Evolutionary conservation across 2,113 vertebrate species (phyloP).

Genomic region (Cygnus buccinator): DNA sequence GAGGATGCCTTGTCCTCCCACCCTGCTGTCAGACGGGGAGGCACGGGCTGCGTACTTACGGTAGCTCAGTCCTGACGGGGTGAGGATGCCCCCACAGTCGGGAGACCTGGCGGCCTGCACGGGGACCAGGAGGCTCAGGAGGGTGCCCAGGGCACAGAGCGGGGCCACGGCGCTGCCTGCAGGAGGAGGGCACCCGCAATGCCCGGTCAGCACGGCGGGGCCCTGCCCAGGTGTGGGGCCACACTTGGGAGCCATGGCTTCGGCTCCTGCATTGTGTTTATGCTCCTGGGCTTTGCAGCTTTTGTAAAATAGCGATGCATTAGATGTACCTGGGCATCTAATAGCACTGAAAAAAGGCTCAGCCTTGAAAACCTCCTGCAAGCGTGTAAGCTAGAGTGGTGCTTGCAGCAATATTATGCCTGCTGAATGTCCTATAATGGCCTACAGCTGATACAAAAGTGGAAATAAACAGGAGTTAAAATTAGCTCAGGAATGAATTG

Average conservation of each 20-base stretch:
- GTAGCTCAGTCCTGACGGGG: constrained; percentile 1
- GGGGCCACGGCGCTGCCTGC: accelerated
- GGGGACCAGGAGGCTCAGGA: constrained; percentile 28
- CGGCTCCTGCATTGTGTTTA: accelerated
- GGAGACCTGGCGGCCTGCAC: not conserved
- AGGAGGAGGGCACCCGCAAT: not conserved
- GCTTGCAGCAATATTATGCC: accelerated
- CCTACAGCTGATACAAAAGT: not conserved
- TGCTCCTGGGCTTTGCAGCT: not conserved
- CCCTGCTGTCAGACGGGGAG: accelerated
- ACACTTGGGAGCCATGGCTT: accelerated
- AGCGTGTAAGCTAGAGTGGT: not conserved
- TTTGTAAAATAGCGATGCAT: not conserved
- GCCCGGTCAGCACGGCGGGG: accelerated
- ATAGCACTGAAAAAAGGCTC: not conserved
- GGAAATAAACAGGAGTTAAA: not conserved
- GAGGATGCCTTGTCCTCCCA: not conserved
- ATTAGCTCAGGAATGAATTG: not conserved
- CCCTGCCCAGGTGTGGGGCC: not conserved
- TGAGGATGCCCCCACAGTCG: constrained; percentile 14
- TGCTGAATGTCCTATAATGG: not conserved
- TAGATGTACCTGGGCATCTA: too few relatives aligned
- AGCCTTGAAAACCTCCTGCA: not conserved
- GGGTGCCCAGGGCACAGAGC: not conserved
- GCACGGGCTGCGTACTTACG: not conserved